phyloP scores from a whole-genome alignment of 2,113 vertebrate species.

The Galemys pyrenaicus region DNA sequence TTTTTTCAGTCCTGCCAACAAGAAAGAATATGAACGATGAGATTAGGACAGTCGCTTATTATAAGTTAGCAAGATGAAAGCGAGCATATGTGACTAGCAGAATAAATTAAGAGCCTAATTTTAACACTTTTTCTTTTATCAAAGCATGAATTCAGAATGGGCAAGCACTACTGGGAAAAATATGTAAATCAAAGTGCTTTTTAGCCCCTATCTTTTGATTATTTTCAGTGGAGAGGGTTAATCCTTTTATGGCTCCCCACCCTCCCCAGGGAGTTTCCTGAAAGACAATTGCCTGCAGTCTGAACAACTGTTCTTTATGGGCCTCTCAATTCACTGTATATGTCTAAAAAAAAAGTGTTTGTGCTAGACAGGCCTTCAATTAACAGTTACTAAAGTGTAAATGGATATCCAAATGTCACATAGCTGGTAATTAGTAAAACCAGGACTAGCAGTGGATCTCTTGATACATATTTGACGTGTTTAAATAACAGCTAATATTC shows the following conservation, averaged over 20 bases:
- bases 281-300: neutral
- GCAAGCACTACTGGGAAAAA: neutral
- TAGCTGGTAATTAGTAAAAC: slow-evolving; percentile 37
- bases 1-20: slow-evolving; percentile 10
- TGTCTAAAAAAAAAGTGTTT: neutral
- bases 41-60: slow-evolving; percentile 54
- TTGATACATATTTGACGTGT: neutral
- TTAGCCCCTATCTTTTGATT: neutral
- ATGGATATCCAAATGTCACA: slow-evolving; percentile 40
- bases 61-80: slow-evolving; percentile 61
- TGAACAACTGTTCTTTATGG: neutral
- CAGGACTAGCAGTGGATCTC: neutral
- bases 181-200: neutral
- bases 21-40: neutral
- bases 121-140: slow-evolving; percentile 29
- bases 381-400: slow-evolving; percentile 15
- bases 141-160: slow-evolving; percentile 3
- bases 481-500: neutral
- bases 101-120: slow-evolving; percentile 74
- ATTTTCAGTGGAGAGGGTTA: neutral
- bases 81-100: slow-evolving; percentile 52
- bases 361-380: neutral
- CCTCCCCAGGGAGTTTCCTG: neutral
- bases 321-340: neutral
- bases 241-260: neutral